Base-by-base conservation (phyloP, 2,888 invertebrate species). In the Calliopum simillimum region DNA sequence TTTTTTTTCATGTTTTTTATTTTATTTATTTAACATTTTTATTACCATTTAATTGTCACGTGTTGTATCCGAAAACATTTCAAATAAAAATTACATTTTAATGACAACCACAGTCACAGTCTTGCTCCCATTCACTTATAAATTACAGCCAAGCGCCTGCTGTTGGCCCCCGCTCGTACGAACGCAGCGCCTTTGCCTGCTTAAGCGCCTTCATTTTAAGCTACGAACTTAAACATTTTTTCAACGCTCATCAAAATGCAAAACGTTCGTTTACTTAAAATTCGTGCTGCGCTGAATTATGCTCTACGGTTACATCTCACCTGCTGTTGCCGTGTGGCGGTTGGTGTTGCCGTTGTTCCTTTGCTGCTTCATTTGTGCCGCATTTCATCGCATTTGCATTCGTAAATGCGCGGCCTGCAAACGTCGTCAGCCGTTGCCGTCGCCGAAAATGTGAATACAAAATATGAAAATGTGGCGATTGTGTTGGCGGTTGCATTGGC, bases 181-280 rank as follows among this genome's bases (percentile, higher is more conserved):
- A 3, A 33, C 33, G n/a, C 13, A 0, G 11, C 23, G 16, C 16
- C 11, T 19, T 53, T 19, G 19, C 12, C 53, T 21, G 3, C 1
- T 19, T 11, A 21, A 21, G 21, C 23, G 53, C 53, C 53, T 49
- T 53, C 53, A 14, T 19, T 53, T 21, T 13, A 53, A 53, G 23
- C 21, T 21, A 53, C 53, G 19, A 21, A 53, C 19, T 53, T 2
- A 12, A 23, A 2, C 3, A 12, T 19, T 53, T 53, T 23, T 53
- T 23, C 14, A 13, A 53, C 23, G 53, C 53, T 53, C 53, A 53
- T 53, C 53, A 53, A 53, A 53, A 53, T 53, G 53, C 53, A 53
- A 53, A 53, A 19, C 53, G 51, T 51, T 51, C n/a, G 51, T 19
- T 33, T 33, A 51, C 8, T 51, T 51, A 19, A n/a, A 51, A 14